Evolutionary conservation across 2,888 invertebrate species (phyloP), one percentile per base, ranked within the genome.

Genomic region (Stenotaenia linearis): DNA sequence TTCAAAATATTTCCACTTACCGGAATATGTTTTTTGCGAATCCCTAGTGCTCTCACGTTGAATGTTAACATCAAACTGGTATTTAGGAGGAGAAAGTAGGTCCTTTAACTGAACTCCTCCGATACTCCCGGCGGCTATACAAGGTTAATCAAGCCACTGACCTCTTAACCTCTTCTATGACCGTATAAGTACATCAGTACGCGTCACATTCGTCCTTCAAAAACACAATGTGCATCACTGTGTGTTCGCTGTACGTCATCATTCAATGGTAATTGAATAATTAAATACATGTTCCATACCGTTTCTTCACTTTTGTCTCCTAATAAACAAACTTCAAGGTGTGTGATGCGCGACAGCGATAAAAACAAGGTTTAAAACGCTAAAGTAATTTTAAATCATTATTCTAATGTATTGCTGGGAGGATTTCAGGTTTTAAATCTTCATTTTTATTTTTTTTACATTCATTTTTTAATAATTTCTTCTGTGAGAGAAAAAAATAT

Each of bases 81-180:
- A 50, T 50, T 32, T 50, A 18, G 18, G 18, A 50, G 50, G 50
- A 50, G 50, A 50, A 50, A 50, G 50, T 50, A 18, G 50, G 50
- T 50, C 50, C 18, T 18, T 21, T 7, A 28, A 69, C 4, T 69
- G 9, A 69, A 25, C 7, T 69, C 28, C 28, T 28, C 23, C 23
- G 28, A 69, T 28, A n/a, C n/a, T 10, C 69, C 69, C 69, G 12
- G 25, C 69, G 69, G 69, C 69, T 69, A 69, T 12, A 69, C 25
- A 69, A 69, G 69, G 69, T 28, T 69, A 28, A 28, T 69, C 69
- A 69, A 69, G 69, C 69, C 69, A 69, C 25, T 69, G 69, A 69
- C 69, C 69, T 10, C 69, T 15, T 69, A 69, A 69, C 69, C 69
- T 28, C 69, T 69, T 23, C 6, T 69, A 69, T 28, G 69, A 23